A percentile compares a stretch with the other conserved stretches of the same genome.
Evolutionary conservation across 2,113 vertebrate species (phyloP).

Genomic region (Vicugna pacos): DNA sequence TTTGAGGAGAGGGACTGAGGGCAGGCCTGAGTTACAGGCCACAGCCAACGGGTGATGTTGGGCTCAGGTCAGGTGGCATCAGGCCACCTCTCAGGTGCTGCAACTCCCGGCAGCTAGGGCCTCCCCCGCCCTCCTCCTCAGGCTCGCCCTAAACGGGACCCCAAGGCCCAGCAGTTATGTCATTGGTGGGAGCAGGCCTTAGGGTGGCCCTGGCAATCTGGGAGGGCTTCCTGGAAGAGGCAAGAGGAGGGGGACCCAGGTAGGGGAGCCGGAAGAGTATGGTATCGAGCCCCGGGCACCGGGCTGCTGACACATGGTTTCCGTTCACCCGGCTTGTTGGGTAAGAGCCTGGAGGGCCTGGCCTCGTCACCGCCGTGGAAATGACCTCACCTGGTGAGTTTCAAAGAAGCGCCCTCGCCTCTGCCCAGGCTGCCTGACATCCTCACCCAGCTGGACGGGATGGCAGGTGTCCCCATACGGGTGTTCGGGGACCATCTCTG

Average conservation of each 20-base stretch:
- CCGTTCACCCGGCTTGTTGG: not conserved
- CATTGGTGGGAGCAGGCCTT: not conserved
- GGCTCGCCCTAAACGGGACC: not conserved
- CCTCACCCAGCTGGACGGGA: not conserved
- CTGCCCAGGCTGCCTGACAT: not conserved
- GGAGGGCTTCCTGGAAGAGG: slow-evolving; percentile 7
- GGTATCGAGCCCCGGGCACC: not conserved
- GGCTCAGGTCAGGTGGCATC: not conserved
- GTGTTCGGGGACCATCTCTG: not conserved
- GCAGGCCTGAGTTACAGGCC: not conserved
- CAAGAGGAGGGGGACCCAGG: not conserved
- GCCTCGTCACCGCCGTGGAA: not conserved
- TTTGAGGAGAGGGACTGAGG: not conserved
- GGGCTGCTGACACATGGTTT: not conserved
- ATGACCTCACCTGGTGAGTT: slow-evolving; percentile 51
- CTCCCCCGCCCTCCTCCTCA: not conserved
- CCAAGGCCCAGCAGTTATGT: too few species aligned
- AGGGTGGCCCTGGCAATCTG: accelerated
- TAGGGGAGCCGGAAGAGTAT: not conserved
- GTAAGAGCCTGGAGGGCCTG: not conserved
- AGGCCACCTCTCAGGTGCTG: not conserved
- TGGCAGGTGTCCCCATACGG: not conserved
- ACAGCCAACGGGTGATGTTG: not conserved
- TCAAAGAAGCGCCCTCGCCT: not conserved
- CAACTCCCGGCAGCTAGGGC: not conserved